phyloP scores from a whole-genome alignment of 2,797 vertebrate species.

The Syndactyla subalaris region DNA sequence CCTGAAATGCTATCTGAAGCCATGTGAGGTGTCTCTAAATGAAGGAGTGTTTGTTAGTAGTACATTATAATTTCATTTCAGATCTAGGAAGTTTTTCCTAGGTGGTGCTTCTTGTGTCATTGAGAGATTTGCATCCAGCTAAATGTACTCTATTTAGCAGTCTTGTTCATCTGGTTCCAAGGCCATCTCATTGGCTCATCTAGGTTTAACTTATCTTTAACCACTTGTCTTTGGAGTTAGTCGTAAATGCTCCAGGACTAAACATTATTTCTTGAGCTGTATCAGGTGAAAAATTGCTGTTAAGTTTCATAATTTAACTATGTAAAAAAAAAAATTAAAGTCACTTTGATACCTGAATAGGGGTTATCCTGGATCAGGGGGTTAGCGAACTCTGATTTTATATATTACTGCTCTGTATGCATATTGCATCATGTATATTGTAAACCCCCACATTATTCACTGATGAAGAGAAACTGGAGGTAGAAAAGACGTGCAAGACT shows the following conservation, averaged over 20 bases:
- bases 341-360: neutral
- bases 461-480: neutral
- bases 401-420: neutral
- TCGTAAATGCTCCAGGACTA: neutral
- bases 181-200: neutral
- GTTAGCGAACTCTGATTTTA: neutral
- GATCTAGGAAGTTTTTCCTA: slow-evolving; percentile 25
- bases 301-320: neutral
- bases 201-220: slow-evolving; percentile 15
- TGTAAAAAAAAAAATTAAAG: neutral
- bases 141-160: neutral
- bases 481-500: neutral
- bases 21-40: neutral
- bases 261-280: neutral
- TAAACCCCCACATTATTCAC: neutral
- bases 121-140: slow-evolving; percentile 18
- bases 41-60: neutral
- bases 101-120: neutral
- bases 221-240: neutral
- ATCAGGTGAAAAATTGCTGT: neutral
- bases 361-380: neutral
- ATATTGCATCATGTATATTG: neutral
- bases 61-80: slow-evolving; percentile 12
- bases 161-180: neutral
- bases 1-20: neutral